phyloP scores from a whole-genome alignment of 2,113 vertebrate genomes.

The Tachuris rubrigastra region DNA sequence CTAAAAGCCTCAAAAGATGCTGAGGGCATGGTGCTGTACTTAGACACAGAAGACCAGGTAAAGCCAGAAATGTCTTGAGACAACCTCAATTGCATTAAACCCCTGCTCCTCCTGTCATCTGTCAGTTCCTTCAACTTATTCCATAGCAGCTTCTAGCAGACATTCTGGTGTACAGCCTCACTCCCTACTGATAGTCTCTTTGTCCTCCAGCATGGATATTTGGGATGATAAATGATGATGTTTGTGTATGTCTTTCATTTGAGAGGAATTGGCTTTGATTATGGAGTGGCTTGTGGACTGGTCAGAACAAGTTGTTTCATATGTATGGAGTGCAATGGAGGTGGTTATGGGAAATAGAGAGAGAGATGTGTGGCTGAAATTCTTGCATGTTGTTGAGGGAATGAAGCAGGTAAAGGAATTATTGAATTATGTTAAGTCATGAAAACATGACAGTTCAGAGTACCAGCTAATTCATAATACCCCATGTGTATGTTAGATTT shows the following conservation, averaged over 20 bases:
- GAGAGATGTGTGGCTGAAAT: background rate
- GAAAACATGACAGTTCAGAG: background rate
- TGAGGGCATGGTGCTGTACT: background rate
- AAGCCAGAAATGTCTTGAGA: background rate
- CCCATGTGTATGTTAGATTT: background rate
- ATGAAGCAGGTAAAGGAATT: background rate
- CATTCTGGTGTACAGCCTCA: background rate
- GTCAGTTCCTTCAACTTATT: accelerated
- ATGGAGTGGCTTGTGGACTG: background rate
- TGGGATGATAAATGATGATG: background rate
- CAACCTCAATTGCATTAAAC: background rate
- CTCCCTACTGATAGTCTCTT: background rate
- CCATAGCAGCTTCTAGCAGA: background rate
- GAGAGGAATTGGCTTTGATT: background rate
- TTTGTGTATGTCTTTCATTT: background rate
- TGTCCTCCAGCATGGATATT: background rate
- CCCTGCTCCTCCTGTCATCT: background rate
- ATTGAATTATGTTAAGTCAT: background rate
- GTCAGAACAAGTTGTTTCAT: background rate
- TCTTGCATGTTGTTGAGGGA: background rate
- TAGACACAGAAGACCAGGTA: background rate
- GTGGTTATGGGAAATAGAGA: background rate
- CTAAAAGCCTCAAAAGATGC: background rate
- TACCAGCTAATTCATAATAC: background rate
- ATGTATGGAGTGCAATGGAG: background rate